Evolutionary conservation across 2,888 invertebrate species (phyloP).

Genomic region (Achlya flavicornis): DNA sequence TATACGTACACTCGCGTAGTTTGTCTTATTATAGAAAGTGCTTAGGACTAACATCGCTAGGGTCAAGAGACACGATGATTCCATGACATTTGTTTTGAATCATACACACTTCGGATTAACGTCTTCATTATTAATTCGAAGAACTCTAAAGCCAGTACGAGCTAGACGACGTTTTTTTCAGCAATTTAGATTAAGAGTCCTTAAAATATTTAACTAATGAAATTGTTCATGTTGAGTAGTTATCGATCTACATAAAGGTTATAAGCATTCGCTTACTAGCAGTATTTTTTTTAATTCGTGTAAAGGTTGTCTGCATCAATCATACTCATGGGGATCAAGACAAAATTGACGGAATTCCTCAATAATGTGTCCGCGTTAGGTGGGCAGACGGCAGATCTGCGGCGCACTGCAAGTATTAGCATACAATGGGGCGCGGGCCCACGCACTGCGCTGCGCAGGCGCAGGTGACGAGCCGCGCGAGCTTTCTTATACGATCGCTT

Average conservation of each 20-base stretch:
- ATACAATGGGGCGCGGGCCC: slow-evolving; percentile 60
- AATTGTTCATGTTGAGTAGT: too few species aligned
- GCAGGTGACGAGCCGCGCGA: slow-evolving; percentile 75
- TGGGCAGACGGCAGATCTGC: slow-evolving; percentile 38
- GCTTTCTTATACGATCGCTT: slow-evolving; percentile 39
- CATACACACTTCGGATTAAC: too few species aligned
- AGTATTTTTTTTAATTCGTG: neutral
- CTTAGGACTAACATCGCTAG: neutral
- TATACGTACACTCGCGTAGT: neutral
- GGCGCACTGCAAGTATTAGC: slow-evolving; percentile 52
- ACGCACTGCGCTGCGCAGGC: slow-evolving; percentile 52
- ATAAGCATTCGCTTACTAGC: too few species aligned
- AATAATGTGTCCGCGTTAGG: slow-evolving; percentile 54
- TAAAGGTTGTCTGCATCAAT: slow-evolving; percentile 26
- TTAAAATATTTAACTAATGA: too few species aligned
- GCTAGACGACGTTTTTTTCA: too few species aligned
- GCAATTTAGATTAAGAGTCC: too few species aligned
- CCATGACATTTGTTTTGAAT: neutral
- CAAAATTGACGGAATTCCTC: slow-evolving; percentile 52
- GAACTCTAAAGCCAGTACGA: too few species aligned
- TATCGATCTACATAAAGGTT: too few species aligned
- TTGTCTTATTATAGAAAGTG: neutral
- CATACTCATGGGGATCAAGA: slow-evolving; percentile 38
- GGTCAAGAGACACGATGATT: neutral
- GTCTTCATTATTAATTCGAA: too few species aligned